Conservation (phyloP, 2,113 vertebrate species). For the Neogobius melanostomus region DNA sequence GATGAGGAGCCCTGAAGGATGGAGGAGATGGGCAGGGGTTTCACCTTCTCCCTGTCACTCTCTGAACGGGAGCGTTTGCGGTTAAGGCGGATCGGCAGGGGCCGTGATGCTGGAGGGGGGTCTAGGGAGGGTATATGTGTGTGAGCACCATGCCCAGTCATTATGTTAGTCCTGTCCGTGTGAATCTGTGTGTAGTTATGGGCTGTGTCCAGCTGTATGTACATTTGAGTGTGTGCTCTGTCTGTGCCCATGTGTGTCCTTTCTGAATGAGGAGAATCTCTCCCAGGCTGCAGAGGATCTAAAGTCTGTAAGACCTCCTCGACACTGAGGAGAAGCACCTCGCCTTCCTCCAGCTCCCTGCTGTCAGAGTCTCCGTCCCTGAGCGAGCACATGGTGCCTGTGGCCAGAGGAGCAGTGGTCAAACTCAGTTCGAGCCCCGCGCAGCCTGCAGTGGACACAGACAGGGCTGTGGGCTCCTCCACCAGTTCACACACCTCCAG, state of each 20-base stretch:
- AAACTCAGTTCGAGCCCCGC: constrained; percentile 76
- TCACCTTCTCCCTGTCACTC: constrained; percentile 94
- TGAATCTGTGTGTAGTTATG: constrained; percentile 73
- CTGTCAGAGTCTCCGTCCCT: constrained; percentile 86
- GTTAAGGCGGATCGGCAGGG: constrained; percentile 85
- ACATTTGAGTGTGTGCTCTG: constrained; percentile 66
- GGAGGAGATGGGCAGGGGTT: constrained; percentile 91
- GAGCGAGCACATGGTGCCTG: constrained; percentile 84
- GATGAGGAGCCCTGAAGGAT: constrained; percentile 88
- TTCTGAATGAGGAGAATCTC: constrained; percentile 56
- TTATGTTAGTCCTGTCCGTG: constrained; percentile 68
- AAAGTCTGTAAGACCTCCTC: constrained; percentile 89
- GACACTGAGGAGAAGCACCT: constrained; percentile 89
- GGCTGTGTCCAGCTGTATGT: constrained; percentile 64
- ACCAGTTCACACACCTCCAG: constrained; percentile 74
- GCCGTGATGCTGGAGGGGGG: constrained; percentile 80
- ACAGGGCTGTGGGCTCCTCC: constrained; percentile 81
- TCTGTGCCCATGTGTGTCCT: constrained; percentile 54
- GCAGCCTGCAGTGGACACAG: constrained; percentile 63
- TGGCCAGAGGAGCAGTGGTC: constrained; percentile 79
- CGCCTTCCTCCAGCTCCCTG: constrained; percentile 75
- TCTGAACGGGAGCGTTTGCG: constrained; percentile 94
- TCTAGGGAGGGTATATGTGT: constrained; percentile 74
- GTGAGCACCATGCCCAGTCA: constrained; percentile 74
- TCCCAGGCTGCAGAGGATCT: constrained; percentile 64